These are phyloP conservation scores for Drosophila elegans DNA, from an alignment of 1,140 invertebrate genomes.

Conservation along the genomic window DNA sequence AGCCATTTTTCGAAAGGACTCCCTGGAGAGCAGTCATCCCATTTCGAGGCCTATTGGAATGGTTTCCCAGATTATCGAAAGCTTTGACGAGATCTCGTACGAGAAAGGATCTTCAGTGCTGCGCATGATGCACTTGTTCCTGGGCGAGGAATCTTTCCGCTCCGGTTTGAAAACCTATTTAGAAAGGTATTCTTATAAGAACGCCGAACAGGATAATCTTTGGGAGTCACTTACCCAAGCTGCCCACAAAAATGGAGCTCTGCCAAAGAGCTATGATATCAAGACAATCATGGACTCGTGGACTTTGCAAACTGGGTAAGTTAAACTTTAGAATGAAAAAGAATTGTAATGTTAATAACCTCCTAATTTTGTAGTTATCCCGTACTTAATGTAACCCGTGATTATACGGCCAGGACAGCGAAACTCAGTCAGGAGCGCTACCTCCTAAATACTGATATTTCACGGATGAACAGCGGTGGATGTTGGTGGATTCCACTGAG, in stretches of 20 bases:
- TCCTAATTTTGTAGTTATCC: conserved; percentile 86
- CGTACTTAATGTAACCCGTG: conserved; percentile 88
- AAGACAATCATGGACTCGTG: conserved; percentile 92
- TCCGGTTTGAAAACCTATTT: conserved; percentile 89
- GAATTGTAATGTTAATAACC: no score
- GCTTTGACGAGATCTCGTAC: conserved; percentile 96
- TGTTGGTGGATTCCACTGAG: conserved; percentile 87
- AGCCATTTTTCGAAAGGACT: conserved; percentile 86
- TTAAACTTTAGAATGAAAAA: no score
- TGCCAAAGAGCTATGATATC: conserved; percentile 86
- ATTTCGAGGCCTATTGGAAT: conserved; percentile 87
- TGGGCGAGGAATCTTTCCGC: conserved; percentile 90
- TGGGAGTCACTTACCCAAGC: conserved; percentile 90
- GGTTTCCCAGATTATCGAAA: conserved; percentile 92
- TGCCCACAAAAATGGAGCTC: conserved; percentile 83
- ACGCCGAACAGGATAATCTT: conserved; percentile 92
- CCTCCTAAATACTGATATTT: neutral
- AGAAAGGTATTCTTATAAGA: conserved; percentile 87
- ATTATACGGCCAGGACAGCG: conserved; percentile 84
- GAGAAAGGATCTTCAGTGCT: conserved; percentile 92
- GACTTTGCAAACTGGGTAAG: conserved; percentile 90
- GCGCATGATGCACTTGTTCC: conserved; percentile 94
- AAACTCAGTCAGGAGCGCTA: conserved; percentile 25
- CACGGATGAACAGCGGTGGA: neutral
- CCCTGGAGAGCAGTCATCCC: conserved; percentile 87